Evolutionary conservation across 2,113 vertebrate species (phyloP), one percentile per base, ranked within the genome.

Genomic region (Peucedramus taeniatus): DNA sequence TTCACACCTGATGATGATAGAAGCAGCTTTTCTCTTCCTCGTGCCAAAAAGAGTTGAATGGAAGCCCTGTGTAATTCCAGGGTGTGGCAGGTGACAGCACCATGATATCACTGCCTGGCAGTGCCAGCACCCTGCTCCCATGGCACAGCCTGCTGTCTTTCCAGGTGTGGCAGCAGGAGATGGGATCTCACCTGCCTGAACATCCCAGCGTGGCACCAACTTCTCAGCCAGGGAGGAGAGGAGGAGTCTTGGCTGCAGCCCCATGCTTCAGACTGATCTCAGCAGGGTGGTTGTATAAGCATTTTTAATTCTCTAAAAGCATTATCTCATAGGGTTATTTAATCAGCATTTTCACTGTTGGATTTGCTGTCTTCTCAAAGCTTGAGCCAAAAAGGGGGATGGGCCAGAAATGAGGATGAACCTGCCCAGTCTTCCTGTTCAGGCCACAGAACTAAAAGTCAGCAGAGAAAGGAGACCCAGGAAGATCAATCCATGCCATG

Each of bases 81-180:
- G 96, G 94, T 35, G 92, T 96, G 94, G 95, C 77, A 72, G 61
- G 81, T 94, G 89, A 82, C 84, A 94, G 61, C 83, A 83, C 7
- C 53, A 54, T 94, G 83, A 89, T 51, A 70, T 93, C 93, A 96
- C 26, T 2, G 3, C 45, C 74, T 89, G 2, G 81, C 91, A 91
- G 75, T 69, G 68, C 89, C 94, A 85, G 89, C 21, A 0, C 28
- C 50, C 76, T 18, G 71, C 40, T 89, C 74, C 49, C 80, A 82
- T 84, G 94, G 82, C 88, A 92, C 53, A 83, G 56, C 74, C 37
- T 19, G 10, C 3, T 50, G 39, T 9, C 83, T 93, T 33, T 28
- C 10, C 92, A 94, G 95, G 92, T 59, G 91, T 88, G 88, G 91
- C 83, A 63, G 37, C 87, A 77, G 78, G 30, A 87, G 95, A 95